These are phyloP conservation scores for Rachycentron canadum DNA, from an alignment of 2,797 vertebrate genomes.

Conservation along the genomic window DNA sequence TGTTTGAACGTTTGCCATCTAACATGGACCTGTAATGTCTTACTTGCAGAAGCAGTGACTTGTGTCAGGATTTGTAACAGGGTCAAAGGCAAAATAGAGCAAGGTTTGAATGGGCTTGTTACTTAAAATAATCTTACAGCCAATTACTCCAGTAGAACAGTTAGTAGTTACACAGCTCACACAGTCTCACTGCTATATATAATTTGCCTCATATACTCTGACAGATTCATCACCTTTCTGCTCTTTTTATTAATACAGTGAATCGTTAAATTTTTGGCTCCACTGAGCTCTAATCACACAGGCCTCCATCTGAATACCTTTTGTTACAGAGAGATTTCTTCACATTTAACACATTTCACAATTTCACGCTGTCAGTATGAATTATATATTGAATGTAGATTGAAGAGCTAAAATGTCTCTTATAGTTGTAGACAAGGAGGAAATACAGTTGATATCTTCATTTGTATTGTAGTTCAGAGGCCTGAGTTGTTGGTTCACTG, in stretches of 20 bases:
- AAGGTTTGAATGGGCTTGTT: constrained; percentile 9
- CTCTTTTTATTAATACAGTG: too few species aligned
- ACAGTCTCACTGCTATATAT: background rate
- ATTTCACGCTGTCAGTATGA: too few species aligned
- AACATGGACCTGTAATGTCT: background rate
- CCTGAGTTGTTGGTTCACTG: background rate
- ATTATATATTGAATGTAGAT: too few species aligned
- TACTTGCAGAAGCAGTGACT: background rate
- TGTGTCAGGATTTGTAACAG: constrained; percentile 5
- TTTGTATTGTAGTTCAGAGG: too few species aligned
- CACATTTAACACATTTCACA: too few species aligned
- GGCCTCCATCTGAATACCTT: too few species aligned
- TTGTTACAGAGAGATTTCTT: too few species aligned
- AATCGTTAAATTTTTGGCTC: background rate
- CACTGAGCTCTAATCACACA: background rate
- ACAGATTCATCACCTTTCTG: background rate
- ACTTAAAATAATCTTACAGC: constrained; percentile 12
- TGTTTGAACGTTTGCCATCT: constrained; percentile 20
- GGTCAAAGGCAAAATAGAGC: constrained; percentile 30
- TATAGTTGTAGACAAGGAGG: too few species aligned
- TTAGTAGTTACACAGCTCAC: background rate
- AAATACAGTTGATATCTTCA: too few species aligned
- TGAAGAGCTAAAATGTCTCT: too few species aligned
- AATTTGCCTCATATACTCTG: background rate
- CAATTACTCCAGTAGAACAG: background rate